A percentile compares a stretch with the other conserved stretches of the same genome.
Conservation (phyloP, 2,113 vertebrate species). For the Phaethon lepturus region DNA sequence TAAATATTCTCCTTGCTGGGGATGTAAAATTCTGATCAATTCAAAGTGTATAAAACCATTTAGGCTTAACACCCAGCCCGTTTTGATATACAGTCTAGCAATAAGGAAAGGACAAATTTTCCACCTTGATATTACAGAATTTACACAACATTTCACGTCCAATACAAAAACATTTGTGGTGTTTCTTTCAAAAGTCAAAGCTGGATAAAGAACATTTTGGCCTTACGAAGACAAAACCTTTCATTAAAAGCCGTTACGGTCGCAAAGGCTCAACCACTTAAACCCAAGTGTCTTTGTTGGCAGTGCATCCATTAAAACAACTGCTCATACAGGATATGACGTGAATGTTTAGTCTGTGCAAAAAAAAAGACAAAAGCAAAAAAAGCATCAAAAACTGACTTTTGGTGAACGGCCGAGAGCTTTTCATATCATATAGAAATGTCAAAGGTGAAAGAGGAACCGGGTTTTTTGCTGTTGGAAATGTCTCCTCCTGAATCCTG, state of each 20-base stretch:
- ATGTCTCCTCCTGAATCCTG: neutral
- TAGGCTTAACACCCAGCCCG: neutral
- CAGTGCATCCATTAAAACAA: neutral
- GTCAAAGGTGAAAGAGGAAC: conserved; percentile 10
- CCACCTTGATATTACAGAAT: conserved; percentile 27
- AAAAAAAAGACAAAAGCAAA: neutral
- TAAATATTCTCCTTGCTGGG: neutral
- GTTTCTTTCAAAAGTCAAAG: conserved; percentile 50
- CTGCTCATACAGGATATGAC: neutral
- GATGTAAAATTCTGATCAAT: neutral
- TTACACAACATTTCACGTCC: neutral
- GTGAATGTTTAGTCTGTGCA: neutral
- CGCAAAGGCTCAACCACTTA: neutral
- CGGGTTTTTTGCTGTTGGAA: neutral
- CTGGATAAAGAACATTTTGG: conserved; percentile 47
- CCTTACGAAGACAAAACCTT: neutral
- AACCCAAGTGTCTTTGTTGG: neutral
- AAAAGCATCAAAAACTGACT: neutral
- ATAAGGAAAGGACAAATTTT: conserved; percentile 54
- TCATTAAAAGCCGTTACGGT: neutral
- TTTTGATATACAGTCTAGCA: neutral
- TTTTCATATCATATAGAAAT: neutral
- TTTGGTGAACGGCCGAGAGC: neutral
- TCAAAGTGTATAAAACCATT: neutral
- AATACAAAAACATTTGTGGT: conserved; percentile 28